Evolutionary conservation across 2,113 vertebrate genomes (phyloP), one percentile per base, ranked within the genome.

Genomic region (Tringa solitaria): DNA sequence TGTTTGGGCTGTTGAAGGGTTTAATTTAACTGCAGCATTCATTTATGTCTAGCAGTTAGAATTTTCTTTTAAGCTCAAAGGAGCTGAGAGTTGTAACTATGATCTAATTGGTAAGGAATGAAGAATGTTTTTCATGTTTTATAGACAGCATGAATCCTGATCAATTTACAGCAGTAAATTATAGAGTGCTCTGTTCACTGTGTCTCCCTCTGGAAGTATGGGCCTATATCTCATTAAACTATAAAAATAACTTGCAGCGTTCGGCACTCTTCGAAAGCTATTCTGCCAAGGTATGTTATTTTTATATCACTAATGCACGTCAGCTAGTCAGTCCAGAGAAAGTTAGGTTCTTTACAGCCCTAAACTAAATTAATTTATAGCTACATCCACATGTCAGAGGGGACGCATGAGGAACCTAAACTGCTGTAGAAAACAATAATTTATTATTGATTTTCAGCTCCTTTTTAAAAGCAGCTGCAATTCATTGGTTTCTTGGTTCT

Each of bases 81-180:
- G 95, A 98, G 94, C 90, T 23, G 39, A 97, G 91, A 97, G 96
- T 96, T 97, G 94, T 98, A 98, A 97, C 97, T 97, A 97, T 98
- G 98, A 98, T 98, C 97, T 98, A 98, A 98, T 98, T 98, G 98
- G 97, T 97, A 95, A 98, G 97, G 97, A 98, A 98, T 97, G 98
- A 98, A 97, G 97, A 98, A 98, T 98, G 97, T 97, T 98, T 98
- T 98, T 98, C 97, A 98, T 98, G 98, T 98, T 98, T 98, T 98
- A 98, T 98, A 98, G 98, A 98, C 96, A 98, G 97, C 95, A 98
- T 96, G 98, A 97, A 98, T 97, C 96, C 94, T 96, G 96, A 98
- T 98, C 97, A 98, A 97, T 98, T 98, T 97, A 98, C 96, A 96
- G 92, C 96, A 97, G 93, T 98, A 98, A 98, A 98, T 98, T 98